A percentile compares a stretch with the other conserved stretches of the same genome.
Evolutionary conservation across 2,797 vertebrate species (phyloP).

Genomic region (Siniperca undulata): DNA sequence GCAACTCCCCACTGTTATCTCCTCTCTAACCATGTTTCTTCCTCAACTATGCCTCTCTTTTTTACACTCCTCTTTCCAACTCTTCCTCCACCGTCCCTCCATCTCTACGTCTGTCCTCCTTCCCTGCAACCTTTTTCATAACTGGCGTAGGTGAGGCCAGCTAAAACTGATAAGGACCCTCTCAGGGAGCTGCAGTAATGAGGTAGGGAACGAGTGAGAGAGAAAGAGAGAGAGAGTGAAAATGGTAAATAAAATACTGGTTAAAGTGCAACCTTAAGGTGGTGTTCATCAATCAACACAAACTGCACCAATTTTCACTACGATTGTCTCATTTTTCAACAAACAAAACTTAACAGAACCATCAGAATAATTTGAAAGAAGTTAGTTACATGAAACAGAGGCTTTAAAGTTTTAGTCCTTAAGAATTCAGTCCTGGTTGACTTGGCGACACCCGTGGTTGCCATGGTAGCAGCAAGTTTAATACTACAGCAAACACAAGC

Average conservation of each 20-base stretch:
- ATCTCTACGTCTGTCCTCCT: background rate
- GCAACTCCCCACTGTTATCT: constrained; percentile 16
- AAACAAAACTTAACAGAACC: too few relatives aligned
- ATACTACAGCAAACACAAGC: too few relatives aligned
- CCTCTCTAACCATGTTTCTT: constrained; percentile 7
- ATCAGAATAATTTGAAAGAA: too few relatives aligned
- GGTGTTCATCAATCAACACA: background rate
- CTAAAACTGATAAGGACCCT: constrained; percentile 57
- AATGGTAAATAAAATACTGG: background rate
- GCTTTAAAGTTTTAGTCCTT: too few relatives aligned
- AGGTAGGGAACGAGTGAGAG: constrained; percentile 20
- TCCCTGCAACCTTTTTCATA: constrained; percentile 9
- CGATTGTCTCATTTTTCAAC: too few relatives aligned
- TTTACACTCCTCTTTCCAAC: background rate
- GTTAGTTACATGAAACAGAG: too few relatives aligned
- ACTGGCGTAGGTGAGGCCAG: constrained; percentile 24
- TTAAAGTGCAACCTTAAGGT: background rate
- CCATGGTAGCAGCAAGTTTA: too few relatives aligned
- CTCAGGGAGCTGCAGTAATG: constrained; percentile 55
- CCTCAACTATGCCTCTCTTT: constrained; percentile 8
- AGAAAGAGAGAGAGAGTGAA: background rate
- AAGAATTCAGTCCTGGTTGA: too few relatives aligned
- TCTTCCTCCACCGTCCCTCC: constrained; percentile 10
- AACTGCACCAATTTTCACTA: too few relatives aligned
- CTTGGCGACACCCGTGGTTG: too few relatives aligned